Conservation (phyloP, 1,140 invertebrate species). For the Episyrphus balteatus region DNA sequence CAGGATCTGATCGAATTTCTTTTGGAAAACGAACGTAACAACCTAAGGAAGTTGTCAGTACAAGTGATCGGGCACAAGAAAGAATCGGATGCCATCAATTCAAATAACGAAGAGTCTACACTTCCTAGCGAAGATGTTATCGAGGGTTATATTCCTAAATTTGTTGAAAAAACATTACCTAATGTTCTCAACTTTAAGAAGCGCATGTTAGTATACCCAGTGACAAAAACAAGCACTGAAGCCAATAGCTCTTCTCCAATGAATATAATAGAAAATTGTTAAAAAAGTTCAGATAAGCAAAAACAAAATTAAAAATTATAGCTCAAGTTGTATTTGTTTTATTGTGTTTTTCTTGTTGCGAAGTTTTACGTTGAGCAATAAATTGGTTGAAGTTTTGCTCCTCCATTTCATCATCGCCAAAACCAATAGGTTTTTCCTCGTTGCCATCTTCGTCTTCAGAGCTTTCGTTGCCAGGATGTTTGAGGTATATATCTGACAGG, state of each 20-base stretch:
- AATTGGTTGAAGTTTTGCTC: conserved; percentile 14
- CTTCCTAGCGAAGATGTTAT: background rate
- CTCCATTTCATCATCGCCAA: conserved; percentile 11
- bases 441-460: conserved; percentile 61
- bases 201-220: background rate
- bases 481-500: conserved; percentile 54
- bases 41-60: conserved; percentile 52
- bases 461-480: conserved; percentile 56
- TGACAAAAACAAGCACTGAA: background rate
- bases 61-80: conserved; percentile 41
- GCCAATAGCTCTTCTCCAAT: background rate
- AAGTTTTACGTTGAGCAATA: conserved; percentile 8
- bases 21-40: conserved; percentile 43
- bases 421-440: conserved; percentile 27
- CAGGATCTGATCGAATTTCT: conserved; percentile 50
- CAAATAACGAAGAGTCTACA: background rate
- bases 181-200: background rate
- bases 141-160: background rate
- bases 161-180: background rate
- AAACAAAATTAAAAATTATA: too few relatives aligned
- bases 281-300: too few relatives aligned
- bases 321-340: background rate
- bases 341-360: conserved; percentile 8
- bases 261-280: too few relatives aligned
- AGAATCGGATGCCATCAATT: background rate